These are phyloP conservation scores for Tetragonisca angustula DNA, from an alignment of 2,888 invertebrate genomes.

Conservation along the genomic window DNA sequence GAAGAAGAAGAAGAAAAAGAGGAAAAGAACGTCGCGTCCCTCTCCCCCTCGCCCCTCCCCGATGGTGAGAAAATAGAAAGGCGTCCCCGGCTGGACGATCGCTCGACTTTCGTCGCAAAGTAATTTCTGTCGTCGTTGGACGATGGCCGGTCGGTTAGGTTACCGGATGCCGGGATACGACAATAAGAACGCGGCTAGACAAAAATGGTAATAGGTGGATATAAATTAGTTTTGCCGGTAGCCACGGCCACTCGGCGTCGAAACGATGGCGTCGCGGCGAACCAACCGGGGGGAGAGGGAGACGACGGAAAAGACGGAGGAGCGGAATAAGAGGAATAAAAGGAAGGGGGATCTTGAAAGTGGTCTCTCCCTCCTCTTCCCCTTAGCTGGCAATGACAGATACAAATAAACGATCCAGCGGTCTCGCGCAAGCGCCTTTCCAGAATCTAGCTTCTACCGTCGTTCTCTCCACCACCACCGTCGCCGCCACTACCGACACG, in stretches of 20 bases:
- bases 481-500: conserved; percentile 53
- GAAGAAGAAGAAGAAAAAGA: too few relatives aligned
- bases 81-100: too few relatives aligned
- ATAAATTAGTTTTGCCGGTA: conserved; percentile 51
- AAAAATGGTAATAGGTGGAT: conserved; percentile 34
- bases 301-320: conserved; percentile 58
- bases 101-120: too few relatives aligned
- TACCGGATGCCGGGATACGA: background rate
- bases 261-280: conserved; percentile 55
- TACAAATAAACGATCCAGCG: conserved; percentile 83
- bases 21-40: too few relatives aligned
- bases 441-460: conserved; percentile 62
- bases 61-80: too few relatives aligned
- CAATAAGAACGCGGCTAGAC: background rate
- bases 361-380: conserved; percentile 66
- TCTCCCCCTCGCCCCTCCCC: too few relatives aligned
- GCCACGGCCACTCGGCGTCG: conserved; percentile 24
- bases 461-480: conserved; percentile 54
- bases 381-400: conserved; percentile 82
- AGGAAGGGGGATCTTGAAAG: conserved; percentile 61
- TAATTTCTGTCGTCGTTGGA: too few relatives aligned
- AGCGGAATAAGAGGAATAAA: conserved; percentile 59
- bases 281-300: too few relatives aligned
- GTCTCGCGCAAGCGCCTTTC: conserved; percentile 81
- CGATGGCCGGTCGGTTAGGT: background rate